Evolutionary conservation across 2,113 vertebrate species (phyloP).

Genomic region (Carassius auratus): DNA sequence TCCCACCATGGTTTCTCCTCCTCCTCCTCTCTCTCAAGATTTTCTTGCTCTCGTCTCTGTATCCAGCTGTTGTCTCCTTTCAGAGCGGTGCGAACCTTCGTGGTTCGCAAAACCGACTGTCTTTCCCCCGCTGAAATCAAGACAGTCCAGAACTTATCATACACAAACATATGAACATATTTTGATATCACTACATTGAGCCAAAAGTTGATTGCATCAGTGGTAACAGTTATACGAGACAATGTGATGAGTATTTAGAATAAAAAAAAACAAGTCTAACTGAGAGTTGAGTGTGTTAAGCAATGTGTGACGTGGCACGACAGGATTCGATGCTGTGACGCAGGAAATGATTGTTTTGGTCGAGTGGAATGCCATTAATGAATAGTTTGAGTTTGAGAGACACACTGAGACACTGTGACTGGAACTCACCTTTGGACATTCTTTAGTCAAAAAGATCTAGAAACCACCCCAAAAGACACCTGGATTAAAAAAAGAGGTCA

Average conservation of each 20-base stretch:
- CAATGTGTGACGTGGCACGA: constrained; percentile 37
- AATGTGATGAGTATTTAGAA: too few species aligned
- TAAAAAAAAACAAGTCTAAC: too few species aligned
- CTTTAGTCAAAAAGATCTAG: constrained; percentile 30
- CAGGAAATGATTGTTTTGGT: neutral
- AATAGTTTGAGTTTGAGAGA: neutral
- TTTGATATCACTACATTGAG: neutral
- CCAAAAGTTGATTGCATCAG: neutral
- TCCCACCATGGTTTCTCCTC: constrained; percentile 76
- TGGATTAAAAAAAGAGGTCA: constrained; percentile 29
- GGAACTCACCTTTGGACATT: constrained; percentile 69
- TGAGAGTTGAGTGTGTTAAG: constrained; percentile 13
- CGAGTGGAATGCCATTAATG: constrained; percentile 1
- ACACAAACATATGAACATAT: constrained; percentile 7
- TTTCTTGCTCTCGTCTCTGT: constrained; percentile 64
- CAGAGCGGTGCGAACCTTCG: constrained; percentile 87
- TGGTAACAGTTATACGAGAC: neutral
- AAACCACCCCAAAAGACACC: constrained; percentile 20
- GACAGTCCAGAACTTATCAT: constrained; percentile 15
- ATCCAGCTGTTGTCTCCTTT: constrained; percentile 91
- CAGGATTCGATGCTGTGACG: constrained; percentile 34
- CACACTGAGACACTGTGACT: neutral
- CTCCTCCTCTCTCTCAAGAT: constrained; percentile 56
- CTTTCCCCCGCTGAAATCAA: constrained; percentile 77
- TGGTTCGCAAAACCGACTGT: constrained; percentile 82